phyloP scores from a whole-genome alignment of 2,113 vertebrate genomes.

The Notarius lentiginosus region DNA sequence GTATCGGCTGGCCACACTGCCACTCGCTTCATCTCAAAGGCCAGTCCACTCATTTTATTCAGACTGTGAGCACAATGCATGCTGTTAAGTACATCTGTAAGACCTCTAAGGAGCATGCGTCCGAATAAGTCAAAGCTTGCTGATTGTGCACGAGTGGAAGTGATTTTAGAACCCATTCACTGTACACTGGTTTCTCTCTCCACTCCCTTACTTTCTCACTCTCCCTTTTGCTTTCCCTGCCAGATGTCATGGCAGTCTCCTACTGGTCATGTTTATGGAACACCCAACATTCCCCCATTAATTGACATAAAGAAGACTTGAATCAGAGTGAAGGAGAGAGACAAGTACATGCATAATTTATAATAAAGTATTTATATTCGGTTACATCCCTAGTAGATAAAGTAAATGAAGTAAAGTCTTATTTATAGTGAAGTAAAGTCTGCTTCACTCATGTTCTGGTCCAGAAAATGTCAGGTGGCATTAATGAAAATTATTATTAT shows the following conservation, averaged over 20 bases:
- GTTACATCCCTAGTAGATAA: background rate
- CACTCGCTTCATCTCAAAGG: conserved; percentile 51
- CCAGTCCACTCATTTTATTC: conserved; percentile 67
- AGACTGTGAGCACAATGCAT: conserved; percentile 48
- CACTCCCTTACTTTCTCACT: conserved; percentile 36
- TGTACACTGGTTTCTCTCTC: background rate
- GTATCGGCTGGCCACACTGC: conserved; percentile 58
- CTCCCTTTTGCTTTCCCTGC: background rate
- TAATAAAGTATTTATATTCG: background rate
- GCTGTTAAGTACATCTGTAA: conserved; percentile 68
- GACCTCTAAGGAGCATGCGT: conserved; percentile 67
- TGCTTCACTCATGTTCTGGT: background rate
- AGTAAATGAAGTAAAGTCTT: background rate
- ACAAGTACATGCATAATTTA: background rate
- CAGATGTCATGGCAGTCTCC: conserved; percentile 36
- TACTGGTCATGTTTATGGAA: conserved; percentile 58
- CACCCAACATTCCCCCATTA: background rate
- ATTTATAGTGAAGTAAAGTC: too few relatives aligned
- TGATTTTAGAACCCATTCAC: conserved; percentile 52
- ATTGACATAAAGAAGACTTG: background rate
- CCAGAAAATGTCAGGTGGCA: background rate
- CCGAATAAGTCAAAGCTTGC: conserved; percentile 54
- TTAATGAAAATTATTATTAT: background rate
- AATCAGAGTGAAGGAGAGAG: conserved; percentile 47
- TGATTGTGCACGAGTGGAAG: conserved; percentile 72